A percentile compares a stretch with the other conserved stretches of the same genome.
Evolutionary conservation across 2,888 invertebrate species (phyloP).

Genomic region (Drosophila limbata): DNA sequence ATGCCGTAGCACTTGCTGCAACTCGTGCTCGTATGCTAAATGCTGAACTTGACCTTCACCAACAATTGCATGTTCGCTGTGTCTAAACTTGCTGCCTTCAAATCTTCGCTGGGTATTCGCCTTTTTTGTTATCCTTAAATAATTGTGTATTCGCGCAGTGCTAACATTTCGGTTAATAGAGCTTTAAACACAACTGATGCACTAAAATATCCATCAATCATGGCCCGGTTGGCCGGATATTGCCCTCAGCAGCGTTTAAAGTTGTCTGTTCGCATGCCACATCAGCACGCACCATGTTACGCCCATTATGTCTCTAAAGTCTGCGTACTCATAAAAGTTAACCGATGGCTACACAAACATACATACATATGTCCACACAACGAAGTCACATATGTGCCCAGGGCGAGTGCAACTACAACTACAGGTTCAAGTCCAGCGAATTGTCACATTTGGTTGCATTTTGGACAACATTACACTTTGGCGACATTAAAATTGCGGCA

Average conservation of each 20-base stretch:
- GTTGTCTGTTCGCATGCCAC: conserved; percentile 11
- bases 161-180: conserved; percentile 31
- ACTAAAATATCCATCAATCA: conserved; percentile 58
- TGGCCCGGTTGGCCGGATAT: conserved; percentile 40
- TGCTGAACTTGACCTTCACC: conserved; percentile 75
- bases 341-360: conserved; percentile 15
- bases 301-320: conserved; percentile 5
- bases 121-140: conserved; percentile 19
- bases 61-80: conserved; percentile 54
- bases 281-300: conserved; percentile 18
- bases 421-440: conserved; percentile 45
- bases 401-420: conserved; percentile 4
- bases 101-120: not conserved
- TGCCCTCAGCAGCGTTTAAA: conserved; percentile 39
- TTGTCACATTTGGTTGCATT: conserved; percentile 7
- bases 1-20: conserved; percentile 28
- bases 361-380: conserved; percentile 7
- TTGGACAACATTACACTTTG: too few species aligned
- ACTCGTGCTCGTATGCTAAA: conserved; percentile 36
- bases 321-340: conserved; percentile 22
- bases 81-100: not conserved
- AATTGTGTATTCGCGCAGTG: conserved; percentile 35
- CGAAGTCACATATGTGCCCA: conserved; percentile 11
- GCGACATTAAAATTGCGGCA: conserved; percentile 44
- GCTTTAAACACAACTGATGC: conserved; percentile 35